Conservation (phyloP, 2,888 invertebrate genomes). For the Metallyticus violacea region DNA sequence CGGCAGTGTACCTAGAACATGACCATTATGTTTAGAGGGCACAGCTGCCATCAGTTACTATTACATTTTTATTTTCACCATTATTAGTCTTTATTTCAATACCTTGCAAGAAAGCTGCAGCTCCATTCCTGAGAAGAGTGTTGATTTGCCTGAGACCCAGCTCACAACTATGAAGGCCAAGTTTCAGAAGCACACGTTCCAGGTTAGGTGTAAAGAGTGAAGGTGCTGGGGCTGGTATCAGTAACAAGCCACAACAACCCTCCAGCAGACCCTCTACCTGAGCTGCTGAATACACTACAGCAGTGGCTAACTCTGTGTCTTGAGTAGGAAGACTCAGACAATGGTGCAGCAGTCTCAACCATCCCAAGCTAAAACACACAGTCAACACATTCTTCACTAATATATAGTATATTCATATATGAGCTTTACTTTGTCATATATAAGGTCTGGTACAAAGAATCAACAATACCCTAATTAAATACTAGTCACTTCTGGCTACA, state of each 20-base stretch:
- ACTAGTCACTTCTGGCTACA: too few relatives aligned
- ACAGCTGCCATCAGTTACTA: too few relatives aligned
- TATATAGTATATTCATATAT: too few relatives aligned
- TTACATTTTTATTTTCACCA: too few relatives aligned
- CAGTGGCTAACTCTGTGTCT: slow-evolving; percentile 45
- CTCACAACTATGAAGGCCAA: slow-evolving; percentile 63
- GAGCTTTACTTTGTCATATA: too few relatives aligned
- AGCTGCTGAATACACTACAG: slow-evolving; percentile 60
- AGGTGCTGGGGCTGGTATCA: slow-evolving; percentile 63
- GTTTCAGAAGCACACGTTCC: slow-evolving; percentile 65
- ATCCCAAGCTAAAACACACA: slow-evolving; percentile 62
- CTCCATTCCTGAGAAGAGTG: slow-evolving; percentile 58
- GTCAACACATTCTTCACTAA: background rate
- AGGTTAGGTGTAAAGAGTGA: slow-evolving; percentile 61
- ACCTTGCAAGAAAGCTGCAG: slow-evolving; percentile 32
- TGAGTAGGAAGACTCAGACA: slow-evolving; percentile 56
- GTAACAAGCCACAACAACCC: slow-evolving; percentile 63
- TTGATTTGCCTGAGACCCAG: slow-evolving; percentile 57
- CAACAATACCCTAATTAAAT: too few relatives aligned
- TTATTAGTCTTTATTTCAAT: too few relatives aligned
- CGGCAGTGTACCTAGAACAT: slow-evolving; percentile 31
- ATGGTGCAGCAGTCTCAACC: slow-evolving; percentile 78
- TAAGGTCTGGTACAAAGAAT: too few relatives aligned
- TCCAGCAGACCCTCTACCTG: slow-evolving; percentile 57
- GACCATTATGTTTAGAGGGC: too few relatives aligned